Percentiles rank a stretch among this genome's conserved stretches.
Evolutionary conservation across 1,140 invertebrate species (phyloP).

Genomic region (Plutomurus gul): DNA sequence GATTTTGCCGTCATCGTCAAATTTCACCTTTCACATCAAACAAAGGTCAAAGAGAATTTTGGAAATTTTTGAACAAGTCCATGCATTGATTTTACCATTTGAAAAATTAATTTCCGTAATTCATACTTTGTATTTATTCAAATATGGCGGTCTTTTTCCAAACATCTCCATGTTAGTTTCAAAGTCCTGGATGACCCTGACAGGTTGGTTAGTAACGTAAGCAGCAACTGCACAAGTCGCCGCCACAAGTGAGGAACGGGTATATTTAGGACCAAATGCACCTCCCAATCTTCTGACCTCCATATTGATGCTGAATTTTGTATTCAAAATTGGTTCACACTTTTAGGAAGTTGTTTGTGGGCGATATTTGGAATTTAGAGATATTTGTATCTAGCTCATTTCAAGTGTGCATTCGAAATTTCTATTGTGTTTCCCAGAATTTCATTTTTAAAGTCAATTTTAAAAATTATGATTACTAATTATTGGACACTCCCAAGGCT

Average conservation of each 20-base stretch:
- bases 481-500: conserved; percentile 60
- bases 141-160: conserved; percentile 66
- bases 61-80: too few relatives aligned
- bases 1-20: conserved; percentile 49
- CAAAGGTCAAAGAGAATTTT: background rate
- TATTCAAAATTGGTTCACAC: background rate
- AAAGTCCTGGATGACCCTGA: conserved; percentile 67
- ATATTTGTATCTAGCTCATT: too few relatives aligned
- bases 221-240: conserved; percentile 68
- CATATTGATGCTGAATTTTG: conserved; percentile 40
- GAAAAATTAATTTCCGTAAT: too few relatives aligned
- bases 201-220: conserved; percentile 64
- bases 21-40: conserved; percentile 21
- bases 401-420: background rate
- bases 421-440: too few relatives aligned
- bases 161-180: conserved; percentile 69
- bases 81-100: too few relatives aligned
- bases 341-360: background rate
- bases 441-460: background rate
- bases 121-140: conserved; percentile 57
- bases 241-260: conserved; percentile 53
- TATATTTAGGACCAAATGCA: conserved; percentile 42
- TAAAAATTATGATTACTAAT: background rate
- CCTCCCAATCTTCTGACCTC: conserved; percentile 42
- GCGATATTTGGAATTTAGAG: too few relatives aligned